Base-by-base conservation (phyloP, 2,113 vertebrate species). In the Prunella himalayana region DNA sequence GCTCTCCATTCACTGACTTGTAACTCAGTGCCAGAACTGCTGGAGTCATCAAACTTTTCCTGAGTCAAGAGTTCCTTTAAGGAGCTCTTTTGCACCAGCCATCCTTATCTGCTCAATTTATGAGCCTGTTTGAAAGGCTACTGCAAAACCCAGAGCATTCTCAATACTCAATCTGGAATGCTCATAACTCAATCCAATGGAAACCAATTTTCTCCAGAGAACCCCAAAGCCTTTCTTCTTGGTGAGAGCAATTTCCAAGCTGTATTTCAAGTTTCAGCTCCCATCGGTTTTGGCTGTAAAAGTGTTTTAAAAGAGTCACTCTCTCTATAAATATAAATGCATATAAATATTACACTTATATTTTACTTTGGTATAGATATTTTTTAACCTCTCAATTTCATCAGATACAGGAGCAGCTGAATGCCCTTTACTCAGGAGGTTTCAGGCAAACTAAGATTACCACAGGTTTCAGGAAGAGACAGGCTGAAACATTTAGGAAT, bases 141-240 rank as follows among this genome's bases (percentile, higher is more conserved):
- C 66, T 83, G 30, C 72, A 73, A 92, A 94, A 70, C 47, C 35
- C 69, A 64, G 39, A 25, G 56, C 6, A 4, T 70, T 91, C 51
- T 63, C 83, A 54, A 28, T 88, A 78, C 65, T 86, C 53, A 22
- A 41, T 84, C 13, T 71, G 33, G 90, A 86, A 83, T 24, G 65
- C 76, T 84, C 69, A 11, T 93, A 96, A 92, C 35, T 97, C 95
- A 92, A 56, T 15, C 56, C 69, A 73, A 2, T 49, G 41, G 78
- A 92, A 97, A 60, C 24, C 60, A 47, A 60, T 94, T 92, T 93
- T 88, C 91, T 93, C 86, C 20, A 50, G 60, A 78, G 60, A 86
- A 60, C 64, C 75, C 82, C 54, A 44, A 73, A 84, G 51, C 39
- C 72, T 93, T 94, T 93, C 51, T 81, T 93, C 72, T 56, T 71